These are phyloP conservation scores for Natator depressus DNA, from an alignment of 2,113 vertebrate genomes.

Conservation along the genomic window DNA sequence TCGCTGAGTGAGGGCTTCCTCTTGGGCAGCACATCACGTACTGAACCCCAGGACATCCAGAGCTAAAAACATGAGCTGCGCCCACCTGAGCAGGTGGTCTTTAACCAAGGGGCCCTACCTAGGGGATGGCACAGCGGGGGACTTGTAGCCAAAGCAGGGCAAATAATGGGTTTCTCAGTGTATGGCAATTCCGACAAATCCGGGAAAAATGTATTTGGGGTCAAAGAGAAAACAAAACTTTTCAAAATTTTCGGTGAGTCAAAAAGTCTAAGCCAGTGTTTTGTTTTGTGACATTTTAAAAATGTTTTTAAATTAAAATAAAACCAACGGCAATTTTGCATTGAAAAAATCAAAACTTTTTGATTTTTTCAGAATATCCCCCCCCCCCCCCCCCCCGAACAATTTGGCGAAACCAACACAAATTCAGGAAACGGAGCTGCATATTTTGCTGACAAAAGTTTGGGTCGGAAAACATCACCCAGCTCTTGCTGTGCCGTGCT, in stretches of 20 bases:
- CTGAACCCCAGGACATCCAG: not conserved
- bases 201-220: not conserved
- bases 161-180: not conserved
- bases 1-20: not conserved
- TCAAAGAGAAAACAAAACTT: not conserved
- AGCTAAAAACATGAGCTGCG: not conserved
- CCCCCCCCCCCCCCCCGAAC: not conserved
- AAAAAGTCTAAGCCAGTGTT: not conserved
- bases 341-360: not conserved
- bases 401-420: not conserved
- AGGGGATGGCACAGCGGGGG: not conserved
- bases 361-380: not conserved
- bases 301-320: not conserved
- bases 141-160: not conserved
- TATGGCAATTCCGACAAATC: not conserved
- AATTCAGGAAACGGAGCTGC: not conserved
- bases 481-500: not conserved
- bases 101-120: not conserved
- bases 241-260: not conserved
- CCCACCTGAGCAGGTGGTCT: not conserved
- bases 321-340: not conserved
- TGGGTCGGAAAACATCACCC: not conserved
- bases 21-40: not conserved
- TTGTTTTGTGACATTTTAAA: not conserved
- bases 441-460: not conserved